Percentiles rank a stretch among this genome's conserved stretches.
phyloP scores from a whole-genome alignment of 2,113 vertebrate species.

The Sphaerodactylus townsendi region DNA sequence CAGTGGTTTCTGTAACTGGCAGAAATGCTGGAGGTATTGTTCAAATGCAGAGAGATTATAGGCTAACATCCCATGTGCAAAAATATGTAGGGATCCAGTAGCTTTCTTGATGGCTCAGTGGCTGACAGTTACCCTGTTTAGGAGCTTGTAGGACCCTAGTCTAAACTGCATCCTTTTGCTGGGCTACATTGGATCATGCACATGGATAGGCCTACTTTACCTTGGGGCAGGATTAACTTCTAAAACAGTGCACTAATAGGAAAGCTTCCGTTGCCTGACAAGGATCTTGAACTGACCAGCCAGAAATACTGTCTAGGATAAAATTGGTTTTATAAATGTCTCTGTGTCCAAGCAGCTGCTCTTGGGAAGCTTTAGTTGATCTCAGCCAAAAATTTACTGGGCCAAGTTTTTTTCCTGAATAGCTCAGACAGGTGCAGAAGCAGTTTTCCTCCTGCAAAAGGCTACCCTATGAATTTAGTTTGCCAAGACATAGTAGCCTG shows the following conservation, averaged over 20 bases:
- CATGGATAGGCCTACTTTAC: conserved; percentile 33
- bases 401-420: conserved; percentile 9
- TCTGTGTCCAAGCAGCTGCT: conserved; percentile 47
- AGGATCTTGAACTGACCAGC: conserved; percentile 37
- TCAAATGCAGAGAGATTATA: no score
- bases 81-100: neutral
- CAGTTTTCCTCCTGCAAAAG: neutral
- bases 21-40: neutral
- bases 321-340: conserved; percentile 14
- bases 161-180: neutral
- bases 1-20: neutral
- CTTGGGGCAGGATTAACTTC: conserved; percentile 41
- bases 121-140: neutral
- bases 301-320: conserved; percentile 44
- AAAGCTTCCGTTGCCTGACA: conserved; percentile 41
- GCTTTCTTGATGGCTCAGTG: neutral
- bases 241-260: conserved; percentile 39
- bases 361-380: conserved; percentile 34
- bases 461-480: neutral
- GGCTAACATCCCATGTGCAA: no score
- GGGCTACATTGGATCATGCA: accelerated
- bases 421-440: conserved; percentile 30
- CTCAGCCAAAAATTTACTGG: neutral
- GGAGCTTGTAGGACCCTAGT: neutral
- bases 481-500: neutral